phyloP scores from a whole-genome alignment of 2,797 vertebrate genomes.

The Champsocephalus gunnari region DNA sequence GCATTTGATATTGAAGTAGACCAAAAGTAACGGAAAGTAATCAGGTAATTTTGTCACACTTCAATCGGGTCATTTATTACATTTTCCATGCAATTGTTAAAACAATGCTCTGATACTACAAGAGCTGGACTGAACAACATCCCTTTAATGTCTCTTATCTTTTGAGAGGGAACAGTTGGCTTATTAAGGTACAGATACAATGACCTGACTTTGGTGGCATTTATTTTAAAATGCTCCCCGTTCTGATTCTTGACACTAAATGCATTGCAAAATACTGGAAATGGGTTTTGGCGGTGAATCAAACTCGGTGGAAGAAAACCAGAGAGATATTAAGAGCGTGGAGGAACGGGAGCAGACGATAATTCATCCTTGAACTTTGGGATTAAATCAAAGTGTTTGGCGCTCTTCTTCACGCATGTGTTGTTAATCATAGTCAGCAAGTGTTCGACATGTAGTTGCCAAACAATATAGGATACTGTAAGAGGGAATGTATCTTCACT shows the following conservation, averaged over 20 bases:
- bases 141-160: background rate
- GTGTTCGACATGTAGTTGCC: too few relatives aligned
- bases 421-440: background rate
- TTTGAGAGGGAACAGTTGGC: background rate
- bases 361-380: background rate
- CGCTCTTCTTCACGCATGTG: background rate
- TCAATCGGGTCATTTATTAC: too few relatives aligned
- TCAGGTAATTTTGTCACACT: too few relatives aligned
- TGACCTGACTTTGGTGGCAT: background rate
- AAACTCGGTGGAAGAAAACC: background rate
- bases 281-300: slow-evolving; percentile 9
- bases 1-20: too few relatives aligned
- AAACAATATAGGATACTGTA: background rate
- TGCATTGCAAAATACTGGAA: slow-evolving; percentile 3
- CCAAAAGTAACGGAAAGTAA: too few relatives aligned
- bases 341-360: background rate
- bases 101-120: too few relatives aligned
- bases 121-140: too few relatives aligned
- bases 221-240: background rate
- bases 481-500: background rate
- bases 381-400: background rate
- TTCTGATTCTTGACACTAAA: background rate
- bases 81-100: too few relatives aligned
- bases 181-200: background rate
- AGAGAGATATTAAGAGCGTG: background rate